Base-by-base conservation (phyloP, 2,113 vertebrate genomes). In the Papio anubis region DNA sequence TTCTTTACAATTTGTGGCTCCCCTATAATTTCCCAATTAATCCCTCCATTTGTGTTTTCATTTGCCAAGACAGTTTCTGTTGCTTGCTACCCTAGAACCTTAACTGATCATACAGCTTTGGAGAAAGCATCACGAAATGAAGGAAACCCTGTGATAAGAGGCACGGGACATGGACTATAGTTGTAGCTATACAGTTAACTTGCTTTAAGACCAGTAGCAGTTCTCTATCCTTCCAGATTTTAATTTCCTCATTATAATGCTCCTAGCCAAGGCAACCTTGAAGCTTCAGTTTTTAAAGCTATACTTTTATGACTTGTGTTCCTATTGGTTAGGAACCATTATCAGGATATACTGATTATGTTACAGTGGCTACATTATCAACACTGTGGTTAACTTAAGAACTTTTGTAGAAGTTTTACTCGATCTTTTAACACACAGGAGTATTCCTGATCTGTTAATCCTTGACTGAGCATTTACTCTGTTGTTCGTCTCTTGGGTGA, bases 341-440 rank as follows among this genome's bases (percentile, higher is more conserved):
- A 72, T 72, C 6, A 81, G 43, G 32, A 82, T 61, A 92, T 32
- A 76, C 35, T 66, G 32, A 59, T 57, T 38, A 83, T 40, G 57
- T 96, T 78, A 68, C 59, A 78, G 70, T 84, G 72, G 27, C 32
- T 59, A 61, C 11, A 23, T 61, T 61, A 93, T 73, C n/a, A 50
- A 20, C 20, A 43, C 38, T 76, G 18, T 93, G 27, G 52, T 84
- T 70, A 55, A 78, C 83, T 14, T 85, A 82, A 81, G 70, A 84
- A 88, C 8, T 96, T 92, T 76, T 81, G 40, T 72, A 87, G 48
- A 90, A 16, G 25, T 78, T 94, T 90, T 20, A 52, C 57, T 97
- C 55, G 32, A 48, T 93, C 30, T 59, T 94, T 86, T 57, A 92
- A 89, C 20, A 93, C 32, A 55, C 0, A 0, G 73, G 17, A 83